Base-by-base conservation (phyloP, 1,140 invertebrate species). In the Ruditapes philippinarum region DNA sequence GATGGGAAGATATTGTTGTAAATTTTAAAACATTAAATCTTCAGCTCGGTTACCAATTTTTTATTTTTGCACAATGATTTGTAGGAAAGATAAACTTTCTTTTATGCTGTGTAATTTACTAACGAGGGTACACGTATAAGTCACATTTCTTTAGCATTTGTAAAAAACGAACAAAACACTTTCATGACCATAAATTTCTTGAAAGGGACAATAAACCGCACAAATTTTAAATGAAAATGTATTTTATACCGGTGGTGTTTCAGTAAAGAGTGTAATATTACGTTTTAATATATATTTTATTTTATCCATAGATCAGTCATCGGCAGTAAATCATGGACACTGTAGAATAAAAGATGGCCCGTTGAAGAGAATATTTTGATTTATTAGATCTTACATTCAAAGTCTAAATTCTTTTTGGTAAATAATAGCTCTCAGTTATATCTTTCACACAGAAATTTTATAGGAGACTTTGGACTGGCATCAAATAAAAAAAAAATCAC, bases 201-300 rank as follows among this genome's bases (percentile, higher is more conserved):
- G 28, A 45, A 68, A 40, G 42, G 36, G 60, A n/a, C 42, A 31
- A 42, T 62, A 81, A 65, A 40, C 25, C 38, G 19, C 51, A 5
- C 25, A 62, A 65, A 51, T 11, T 42, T 40, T n/a, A 19, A 65
- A 65, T 65, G 36, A 65, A 42, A 49, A 62, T 25, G 12, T 45
- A 33, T 42, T 70, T 49, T 45, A 68, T 45, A 68, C 22, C 42
- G 40, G 38, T 65, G n/a, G 4, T 45, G 62, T 84, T 73, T 73
- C 65, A 84, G 31, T 84, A 73, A 38, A 22, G 38, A 45, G 65
- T 62, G 81, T 84, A 45, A 33, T 68, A 45, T 84, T 84, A 84
- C 81, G 62, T 68, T 84, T 84, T 84, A 84, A 68, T 84, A 68
- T 49, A 33, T 73, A 42, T 49, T 84, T 65, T 40, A 84, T 68